Evolutionary conservation across 2,797 vertebrate genomes (phyloP).

Genomic region (Cryptoprocta ferox): DNA sequence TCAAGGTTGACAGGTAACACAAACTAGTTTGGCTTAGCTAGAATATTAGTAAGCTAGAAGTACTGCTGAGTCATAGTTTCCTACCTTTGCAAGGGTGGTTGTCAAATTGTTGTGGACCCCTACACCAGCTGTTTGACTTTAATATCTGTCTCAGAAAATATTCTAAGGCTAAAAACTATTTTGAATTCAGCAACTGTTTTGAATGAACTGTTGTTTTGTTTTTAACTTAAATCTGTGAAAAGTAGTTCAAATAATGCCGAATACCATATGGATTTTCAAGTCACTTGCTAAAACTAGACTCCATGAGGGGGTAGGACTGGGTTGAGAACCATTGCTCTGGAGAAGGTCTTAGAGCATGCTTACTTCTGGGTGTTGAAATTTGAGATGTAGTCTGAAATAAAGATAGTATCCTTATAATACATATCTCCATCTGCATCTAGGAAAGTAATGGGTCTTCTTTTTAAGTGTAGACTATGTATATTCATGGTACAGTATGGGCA

Average conservation of each 20-base stretch:
- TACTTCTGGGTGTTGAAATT: neutral
- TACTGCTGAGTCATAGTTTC: neutral
- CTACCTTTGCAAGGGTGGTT: neutral
- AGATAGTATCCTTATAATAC: neutral
- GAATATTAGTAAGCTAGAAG: constrained; percentile 11
- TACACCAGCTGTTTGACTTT: neutral
- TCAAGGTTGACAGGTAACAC: neutral
- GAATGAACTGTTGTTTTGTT: constrained; percentile 13
- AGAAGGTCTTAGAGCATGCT: neutral
- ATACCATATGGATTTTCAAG: constrained; percentile 7
- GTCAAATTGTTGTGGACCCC: neutral
- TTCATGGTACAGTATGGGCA: neutral
- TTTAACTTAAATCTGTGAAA: constrained; percentile 41
- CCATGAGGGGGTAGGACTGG: neutral
- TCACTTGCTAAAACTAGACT: neutral
- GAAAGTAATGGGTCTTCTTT: neutral
- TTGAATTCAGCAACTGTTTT: constrained; percentile 34
- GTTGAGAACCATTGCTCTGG: neutral
- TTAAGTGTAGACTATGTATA: neutral
- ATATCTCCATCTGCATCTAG: neutral
- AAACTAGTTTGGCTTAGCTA: constrained; percentile 2
- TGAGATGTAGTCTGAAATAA: neutral
- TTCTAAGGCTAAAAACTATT: neutral
- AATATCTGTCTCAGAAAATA: constrained; percentile 33
- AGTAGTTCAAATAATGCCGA: constrained; percentile 14